These are phyloP conservation scores for Bugula neritina DNA, from an alignment of 2,888 invertebrate species.

Conservation along the genomic window DNA sequence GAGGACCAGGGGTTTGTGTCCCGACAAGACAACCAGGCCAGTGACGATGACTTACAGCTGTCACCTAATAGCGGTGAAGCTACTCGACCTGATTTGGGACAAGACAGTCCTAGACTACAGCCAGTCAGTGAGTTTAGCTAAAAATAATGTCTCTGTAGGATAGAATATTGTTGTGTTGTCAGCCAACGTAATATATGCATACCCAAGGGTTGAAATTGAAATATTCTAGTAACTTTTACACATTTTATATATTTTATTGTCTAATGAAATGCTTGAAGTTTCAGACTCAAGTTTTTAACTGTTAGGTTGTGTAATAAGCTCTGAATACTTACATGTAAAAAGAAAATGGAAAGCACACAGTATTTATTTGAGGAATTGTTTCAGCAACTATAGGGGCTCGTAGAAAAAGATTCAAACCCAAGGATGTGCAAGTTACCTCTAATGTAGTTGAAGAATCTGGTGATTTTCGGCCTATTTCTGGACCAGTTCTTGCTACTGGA, in stretches of 20 bases:
- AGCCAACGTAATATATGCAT: no score
- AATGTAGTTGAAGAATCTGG: neutral
- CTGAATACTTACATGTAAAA: no score
- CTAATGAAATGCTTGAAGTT: no score
- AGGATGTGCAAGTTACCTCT: neutral
- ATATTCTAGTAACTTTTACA: no score
- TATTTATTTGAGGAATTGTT: no score
- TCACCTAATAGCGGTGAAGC: neutral
- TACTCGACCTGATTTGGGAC: neutral
- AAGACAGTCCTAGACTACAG: neutral
- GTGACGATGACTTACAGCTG: slow-evolving; percentile 18
- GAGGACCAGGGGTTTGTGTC: slow-evolving; percentile 25
- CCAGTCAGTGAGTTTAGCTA: neutral
- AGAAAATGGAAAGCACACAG: no score
- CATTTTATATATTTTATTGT: no score
- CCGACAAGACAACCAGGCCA: slow-evolving; percentile 21
- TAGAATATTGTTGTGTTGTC: no score
- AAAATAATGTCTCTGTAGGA: no score
- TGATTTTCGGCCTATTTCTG: slow-evolving; percentile 1
- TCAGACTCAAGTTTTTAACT: no score
- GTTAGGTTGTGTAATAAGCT: no score
- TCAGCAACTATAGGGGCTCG: neutral
- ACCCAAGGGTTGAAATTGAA: no score
- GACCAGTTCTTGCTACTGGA: neutral
- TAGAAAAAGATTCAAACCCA: neutral